These are phyloP conservation scores for Lutjanus argentimaculatus DNA, from an alignment of 2,797 vertebrate species.

Conservation along the genomic window DNA sequence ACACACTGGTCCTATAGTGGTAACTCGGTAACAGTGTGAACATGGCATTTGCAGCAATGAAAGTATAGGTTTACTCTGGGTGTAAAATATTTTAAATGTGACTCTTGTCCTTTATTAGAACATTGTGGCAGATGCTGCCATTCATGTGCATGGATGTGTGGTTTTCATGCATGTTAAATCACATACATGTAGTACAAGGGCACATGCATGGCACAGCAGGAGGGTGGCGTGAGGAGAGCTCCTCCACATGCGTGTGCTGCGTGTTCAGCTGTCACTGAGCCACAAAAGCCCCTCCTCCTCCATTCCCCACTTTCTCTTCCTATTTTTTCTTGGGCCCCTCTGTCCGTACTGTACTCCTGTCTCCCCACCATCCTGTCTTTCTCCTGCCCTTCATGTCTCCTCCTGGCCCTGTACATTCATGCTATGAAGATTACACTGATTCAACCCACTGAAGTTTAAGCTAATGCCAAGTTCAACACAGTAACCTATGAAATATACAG, in stretches of 20 bases:
- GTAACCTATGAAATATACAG: too few species aligned
- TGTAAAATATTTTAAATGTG: not conserved
- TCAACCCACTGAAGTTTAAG: constrained; percentile 30
- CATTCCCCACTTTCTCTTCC: constrained; percentile 7
- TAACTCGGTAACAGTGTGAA: not conserved
- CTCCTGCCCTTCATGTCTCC: constrained; percentile 46
- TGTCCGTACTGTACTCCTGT: not conserved
- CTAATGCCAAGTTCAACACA: too few species aligned
- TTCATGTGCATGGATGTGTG: constrained; percentile 26
- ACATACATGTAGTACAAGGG: constrained; percentile 30
- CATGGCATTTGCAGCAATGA: not conserved
- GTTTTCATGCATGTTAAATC: constrained; percentile 45
- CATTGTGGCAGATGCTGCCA: constrained; percentile 38
- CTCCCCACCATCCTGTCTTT: constrained; percentile 29
- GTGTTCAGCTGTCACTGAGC: constrained; percentile 74
- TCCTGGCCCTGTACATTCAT: constrained; percentile 40
- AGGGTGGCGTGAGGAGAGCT: constrained; percentile 44
- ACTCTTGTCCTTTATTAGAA: not conserved
- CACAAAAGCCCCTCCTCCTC: constrained; percentile 29
- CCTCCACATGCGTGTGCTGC: constrained; percentile 51
- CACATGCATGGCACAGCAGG: constrained; percentile 62
- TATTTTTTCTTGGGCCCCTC: constrained; percentile 37
- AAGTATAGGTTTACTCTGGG: not conserved
- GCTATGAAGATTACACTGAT: constrained; percentile 63
- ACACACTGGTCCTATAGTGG: not conserved